phyloP scores from a whole-genome alignment of 2,888 invertebrate genomes.

The Tolmerus cingulatus region DNA sequence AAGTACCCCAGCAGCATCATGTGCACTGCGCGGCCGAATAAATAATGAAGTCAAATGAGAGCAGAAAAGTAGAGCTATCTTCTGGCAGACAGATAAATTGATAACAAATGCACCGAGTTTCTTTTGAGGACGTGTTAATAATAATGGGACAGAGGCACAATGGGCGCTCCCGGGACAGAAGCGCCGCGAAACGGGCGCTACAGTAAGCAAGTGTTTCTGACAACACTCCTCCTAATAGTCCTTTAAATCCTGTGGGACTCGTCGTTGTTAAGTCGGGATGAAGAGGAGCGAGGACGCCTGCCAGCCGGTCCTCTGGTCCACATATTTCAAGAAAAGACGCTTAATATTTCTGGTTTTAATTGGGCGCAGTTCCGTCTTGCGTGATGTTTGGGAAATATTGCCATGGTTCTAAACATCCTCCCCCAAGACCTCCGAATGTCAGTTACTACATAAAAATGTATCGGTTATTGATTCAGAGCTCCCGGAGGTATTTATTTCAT shows the following conservation, averaged over 20 bases:
- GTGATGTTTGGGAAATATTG: not conserved
- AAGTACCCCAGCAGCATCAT: not conserved
- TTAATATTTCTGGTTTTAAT: not conserved
- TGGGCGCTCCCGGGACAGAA: not conserved
- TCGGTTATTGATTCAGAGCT: not conserved
- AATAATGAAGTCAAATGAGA: constrained; percentile 31
- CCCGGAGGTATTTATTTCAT: not conserved
- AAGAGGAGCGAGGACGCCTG: not conserved
- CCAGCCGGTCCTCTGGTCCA: not conserved
- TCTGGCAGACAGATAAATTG: constrained; percentile 21
- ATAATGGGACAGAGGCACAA: not conserved
- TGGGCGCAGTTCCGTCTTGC: not conserved
- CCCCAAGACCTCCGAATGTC: not conserved
- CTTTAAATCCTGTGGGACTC: not conserved
- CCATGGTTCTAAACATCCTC: not conserved
- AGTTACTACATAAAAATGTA: not conserved
- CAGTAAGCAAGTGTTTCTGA: not conserved
- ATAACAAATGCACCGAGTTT: constrained; percentile 9
- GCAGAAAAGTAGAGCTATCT: not conserved
- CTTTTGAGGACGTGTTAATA: constrained; percentile 28
- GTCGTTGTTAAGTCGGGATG: not conserved
- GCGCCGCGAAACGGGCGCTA: not conserved
- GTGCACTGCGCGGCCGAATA: constrained; percentile 10
- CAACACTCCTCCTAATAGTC: not conserved
- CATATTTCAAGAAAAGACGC: not conserved